Conservation (phyloP, 2,797 vertebrate species). For the Melanogrammus aeglefinus region DNA sequence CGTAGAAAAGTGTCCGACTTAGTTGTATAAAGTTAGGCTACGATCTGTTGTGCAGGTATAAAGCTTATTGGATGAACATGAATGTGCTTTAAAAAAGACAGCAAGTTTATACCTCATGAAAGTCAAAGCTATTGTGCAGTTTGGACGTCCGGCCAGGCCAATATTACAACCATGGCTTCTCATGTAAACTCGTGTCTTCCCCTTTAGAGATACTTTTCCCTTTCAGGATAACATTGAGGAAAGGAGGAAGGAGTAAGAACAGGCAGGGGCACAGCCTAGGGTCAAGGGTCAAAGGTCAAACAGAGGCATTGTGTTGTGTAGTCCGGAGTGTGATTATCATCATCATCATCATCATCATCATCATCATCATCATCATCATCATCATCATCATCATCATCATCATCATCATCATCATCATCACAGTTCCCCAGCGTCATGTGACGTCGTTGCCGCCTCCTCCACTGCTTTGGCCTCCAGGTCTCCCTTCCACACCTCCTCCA, state of each 20-base stretch:
- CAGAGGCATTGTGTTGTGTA: not conserved
- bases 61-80: not conserved
- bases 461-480: conserved; percentile 51
- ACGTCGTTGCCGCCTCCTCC: conserved; percentile 19
- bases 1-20: not conserved
- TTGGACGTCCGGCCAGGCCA: not conserved
- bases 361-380: conserved; percentile 57
- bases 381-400: conserved; percentile 33
- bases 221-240: not conserved
- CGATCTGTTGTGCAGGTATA: not conserved
- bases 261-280: not conserved
- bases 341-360: conserved; percentile 42
- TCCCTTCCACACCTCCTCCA: conserved; percentile 82
- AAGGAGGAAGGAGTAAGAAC: not conserved
- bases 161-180: not conserved
- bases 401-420: conserved; percentile 55
- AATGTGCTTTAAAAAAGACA: not conserved
- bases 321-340: conserved; percentile 11
- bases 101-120: not conserved
- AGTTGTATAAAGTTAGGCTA: not conserved
- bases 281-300: not conserved
- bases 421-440: conserved; percentile 68
- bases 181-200: not conserved
- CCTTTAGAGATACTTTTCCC: not conserved
- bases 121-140: not conserved